A percentile compares a stretch with the other conserved stretches of the same genome.
Conservation (phyloP, 2,888 invertebrate genomes). For the Thera obeliscata region DNA sequence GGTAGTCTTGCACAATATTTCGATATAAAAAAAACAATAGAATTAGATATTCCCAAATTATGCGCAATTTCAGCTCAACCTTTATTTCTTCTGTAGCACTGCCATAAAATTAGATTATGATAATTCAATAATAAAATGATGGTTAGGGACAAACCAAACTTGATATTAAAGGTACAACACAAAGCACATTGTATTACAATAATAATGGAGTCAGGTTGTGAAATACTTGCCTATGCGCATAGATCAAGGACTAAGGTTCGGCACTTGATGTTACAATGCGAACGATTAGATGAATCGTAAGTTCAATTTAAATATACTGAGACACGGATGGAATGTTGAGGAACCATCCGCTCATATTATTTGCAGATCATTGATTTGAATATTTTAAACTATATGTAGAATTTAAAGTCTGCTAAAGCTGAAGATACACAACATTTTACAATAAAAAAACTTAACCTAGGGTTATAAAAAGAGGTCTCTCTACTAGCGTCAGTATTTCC, state of each 20-base stretch:
- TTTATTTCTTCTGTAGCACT: constrained; percentile 5
- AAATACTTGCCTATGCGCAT: constrained; percentile 64
- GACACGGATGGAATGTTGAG: constrained; percentile 28
- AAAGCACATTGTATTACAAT: constrained; percentile 62
- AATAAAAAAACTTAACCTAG: too few species aligned
- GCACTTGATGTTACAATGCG: constrained; percentile 60
- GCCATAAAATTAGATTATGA: constrained; percentile 22
- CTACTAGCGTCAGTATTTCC: too few species aligned
- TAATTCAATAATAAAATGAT: constrained; percentile 32
- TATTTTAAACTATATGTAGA: too few species aligned
- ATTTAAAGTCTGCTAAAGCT: too few species aligned
- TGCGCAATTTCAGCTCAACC: constrained; percentile 20
- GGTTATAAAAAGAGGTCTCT: too few species aligned
- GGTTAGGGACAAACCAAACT: constrained; percentile 60
- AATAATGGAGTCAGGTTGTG: constrained; percentile 62
- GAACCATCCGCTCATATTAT: too few species aligned
- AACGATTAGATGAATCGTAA: constrained; percentile 63
- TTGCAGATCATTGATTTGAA: too few species aligned
- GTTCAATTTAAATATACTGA: constrained; percentile 40
- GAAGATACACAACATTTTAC: too few species aligned
- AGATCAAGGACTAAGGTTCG: constrained; percentile 75
- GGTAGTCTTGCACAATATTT: constrained; percentile 11
- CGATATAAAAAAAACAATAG: constrained; percentile 25
- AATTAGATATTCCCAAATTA: constrained; percentile 3
- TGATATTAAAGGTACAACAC: constrained; percentile 50